Evolutionary conservation across 1,140 invertebrate genomes (phyloP), one percentile per base, ranked within the genome.

Genomic region (Plutomurus gul): DNA sequence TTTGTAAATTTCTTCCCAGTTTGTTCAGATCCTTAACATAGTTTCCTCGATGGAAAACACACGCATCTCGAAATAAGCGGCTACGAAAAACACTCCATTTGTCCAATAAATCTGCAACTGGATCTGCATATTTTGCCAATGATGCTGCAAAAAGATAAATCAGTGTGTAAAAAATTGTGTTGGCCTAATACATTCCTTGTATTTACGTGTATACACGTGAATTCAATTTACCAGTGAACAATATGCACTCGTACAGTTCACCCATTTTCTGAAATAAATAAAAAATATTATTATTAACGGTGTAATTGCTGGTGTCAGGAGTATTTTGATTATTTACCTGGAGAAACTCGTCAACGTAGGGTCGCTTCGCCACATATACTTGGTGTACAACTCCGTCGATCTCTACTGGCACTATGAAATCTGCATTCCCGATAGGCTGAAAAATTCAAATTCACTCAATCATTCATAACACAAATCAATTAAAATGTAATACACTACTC

Each of bases 1-100:
- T 93, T 84, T 96, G 92, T 85, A 99, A 90, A 88, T 99, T 96
- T 82, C 98, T 90, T 49, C 98, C 98, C 82, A 99, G 89, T 87
- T 96, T 95, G 89, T 97, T 97, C 83, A 99, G 91, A 90, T 99
- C 98, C 90, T 99, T 99, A 83, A 99, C 97, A 89, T 99, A 99
- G 90, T 99, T 99, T 84, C 98, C 98, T 87, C 96, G 92, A 90
- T 99, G 96, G 91, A 98, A 99, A 87, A 99, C 97, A 90, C 98
- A 99, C 79, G 97, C 98, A 91, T 99, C 98, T 87, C 98, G 92
- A 91, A 99, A 99, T 84, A 99, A 89, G 85, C 98, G 91, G 82
- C 95, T 92, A 85, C 96, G 92, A 89, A 99, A 99, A 71, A 99
- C 96, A 85, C 94, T 95, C 96, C 96, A 98, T 89, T 94, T 94